Evolutionary conservation across 2,888 invertebrate species (phyloP).

Genomic region (Macaria notata): DNA sequence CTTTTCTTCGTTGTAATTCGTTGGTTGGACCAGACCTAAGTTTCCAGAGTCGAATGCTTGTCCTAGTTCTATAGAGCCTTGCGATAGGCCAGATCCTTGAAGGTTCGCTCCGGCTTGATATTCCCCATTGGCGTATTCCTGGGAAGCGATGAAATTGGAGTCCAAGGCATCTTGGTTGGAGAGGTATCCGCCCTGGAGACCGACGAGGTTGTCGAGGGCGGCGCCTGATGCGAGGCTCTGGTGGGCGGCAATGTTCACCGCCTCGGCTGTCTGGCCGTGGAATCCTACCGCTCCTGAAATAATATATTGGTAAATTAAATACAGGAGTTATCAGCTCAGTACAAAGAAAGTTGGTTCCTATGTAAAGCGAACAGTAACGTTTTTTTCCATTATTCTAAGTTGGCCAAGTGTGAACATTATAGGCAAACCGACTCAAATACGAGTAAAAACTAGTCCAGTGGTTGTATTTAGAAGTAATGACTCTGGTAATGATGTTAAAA

Average conservation of each 20-base stretch:
- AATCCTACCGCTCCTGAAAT: conserved; percentile 70
- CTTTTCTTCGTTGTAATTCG: conserved; percentile 50
- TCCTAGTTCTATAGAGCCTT: conserved; percentile 9
- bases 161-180: conserved; percentile 58
- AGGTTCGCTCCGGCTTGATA: conserved; percentile 31
- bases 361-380: too few species aligned
- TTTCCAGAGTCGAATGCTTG: neutral
- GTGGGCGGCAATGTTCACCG: conserved; percentile 74
- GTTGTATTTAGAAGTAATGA: too few species aligned
- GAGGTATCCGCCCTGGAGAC: conserved; percentile 68
- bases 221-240: conserved; percentile 74
- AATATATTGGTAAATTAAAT: too few species aligned
- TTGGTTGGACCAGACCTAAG: conserved; percentile 47
- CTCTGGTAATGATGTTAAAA: too few species aligned
- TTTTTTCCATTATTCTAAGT: too few species aligned
- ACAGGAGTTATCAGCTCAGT: too few species aligned
- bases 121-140: conserved; percentile 54
- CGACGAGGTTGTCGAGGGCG: conserved; percentile 67
- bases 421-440: too few species aligned
- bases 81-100: conserved; percentile 19
- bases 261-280: conserved; percentile 72
- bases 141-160: conserved; percentile 67
- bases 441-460: too few species aligned
- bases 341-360: too few species aligned
- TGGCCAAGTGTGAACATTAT: too few species aligned